phyloP scores from a whole-genome alignment of 2,797 vertebrate species.

The Zalophus californianus region DNA sequence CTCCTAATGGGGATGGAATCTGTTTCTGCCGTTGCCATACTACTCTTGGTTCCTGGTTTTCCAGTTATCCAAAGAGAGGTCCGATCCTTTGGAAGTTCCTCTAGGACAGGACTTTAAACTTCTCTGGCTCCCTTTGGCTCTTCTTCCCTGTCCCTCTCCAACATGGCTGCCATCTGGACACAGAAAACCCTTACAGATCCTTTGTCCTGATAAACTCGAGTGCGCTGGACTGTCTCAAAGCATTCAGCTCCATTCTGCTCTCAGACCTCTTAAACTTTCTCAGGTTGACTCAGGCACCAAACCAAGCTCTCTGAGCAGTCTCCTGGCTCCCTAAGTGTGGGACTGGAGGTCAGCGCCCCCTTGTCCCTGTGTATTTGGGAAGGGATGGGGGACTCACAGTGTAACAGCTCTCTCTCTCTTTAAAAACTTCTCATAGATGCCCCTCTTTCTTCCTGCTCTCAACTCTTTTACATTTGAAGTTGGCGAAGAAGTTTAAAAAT shows the following conservation, averaged over 20 bases:
- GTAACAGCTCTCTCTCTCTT: neutral
- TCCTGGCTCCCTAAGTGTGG: neutral
- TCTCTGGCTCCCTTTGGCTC: neutral
- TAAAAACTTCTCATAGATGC: neutral
- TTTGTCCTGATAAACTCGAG: neutral
- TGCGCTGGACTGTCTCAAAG: neutral
- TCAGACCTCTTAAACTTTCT: neutral
- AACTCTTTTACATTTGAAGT: neutral
- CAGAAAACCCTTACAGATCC: neutral
- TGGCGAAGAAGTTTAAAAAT: neutral
- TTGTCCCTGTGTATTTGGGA: neutral
- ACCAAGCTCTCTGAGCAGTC: neutral
- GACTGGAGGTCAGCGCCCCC: neutral
- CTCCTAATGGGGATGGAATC: neutral
- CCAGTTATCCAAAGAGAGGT: neutral
- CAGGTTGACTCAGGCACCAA: neutral
- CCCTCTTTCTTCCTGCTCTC: neutral
- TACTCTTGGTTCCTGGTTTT: neutral
- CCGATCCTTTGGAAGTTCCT: neutral
- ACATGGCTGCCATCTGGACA: no score
- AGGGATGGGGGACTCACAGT: no score
- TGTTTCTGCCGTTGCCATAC: neutral
- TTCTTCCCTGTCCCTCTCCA: neutral
- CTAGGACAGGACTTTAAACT: neutral
- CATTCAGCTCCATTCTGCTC: neutral